These are phyloP conservation scores for Cyrtonyx montezumae DNA, from an alignment of 2,113 vertebrate genomes.

Conservation along the genomic window DNA sequence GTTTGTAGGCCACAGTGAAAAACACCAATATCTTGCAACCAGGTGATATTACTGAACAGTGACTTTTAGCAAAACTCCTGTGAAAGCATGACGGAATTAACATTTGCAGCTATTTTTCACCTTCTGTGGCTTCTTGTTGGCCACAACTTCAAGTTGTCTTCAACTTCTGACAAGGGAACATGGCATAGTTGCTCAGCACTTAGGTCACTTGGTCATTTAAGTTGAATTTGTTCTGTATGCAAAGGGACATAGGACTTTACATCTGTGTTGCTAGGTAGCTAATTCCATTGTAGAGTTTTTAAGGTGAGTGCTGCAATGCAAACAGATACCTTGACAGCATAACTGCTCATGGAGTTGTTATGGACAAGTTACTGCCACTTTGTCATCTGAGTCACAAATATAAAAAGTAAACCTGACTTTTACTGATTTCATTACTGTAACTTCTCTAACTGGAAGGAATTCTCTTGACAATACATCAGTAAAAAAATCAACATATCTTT, in stretches of 20 bases:
- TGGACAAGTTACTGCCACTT: neutral
- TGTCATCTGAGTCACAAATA: neutral
- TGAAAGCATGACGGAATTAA: neutral
- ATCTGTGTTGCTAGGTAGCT: neutral
- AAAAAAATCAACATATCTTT: neutral
- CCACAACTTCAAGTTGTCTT: neutral
- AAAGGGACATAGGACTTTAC: neutral
- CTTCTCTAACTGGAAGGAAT: neutral
- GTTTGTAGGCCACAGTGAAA: neutral
- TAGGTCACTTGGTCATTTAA: fast-evolving
- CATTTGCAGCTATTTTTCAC: neutral
- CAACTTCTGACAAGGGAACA: neutral
- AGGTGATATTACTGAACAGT: neutral
- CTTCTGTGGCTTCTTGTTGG: neutral
- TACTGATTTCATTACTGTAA: neutral
- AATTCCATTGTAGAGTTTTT: neutral
- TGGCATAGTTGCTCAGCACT: neutral
- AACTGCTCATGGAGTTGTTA: neutral
- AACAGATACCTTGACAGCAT: neutral
- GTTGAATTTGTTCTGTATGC: neutral
- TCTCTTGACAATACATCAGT: neutral
- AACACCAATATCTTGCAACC: neutral
- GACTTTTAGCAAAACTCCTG: neutral
- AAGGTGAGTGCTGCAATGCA: neutral
- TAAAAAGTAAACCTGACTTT: neutral